Conservation (phyloP, 2,797 vertebrate species). For the Lepilemur septentrionalis region DNA sequence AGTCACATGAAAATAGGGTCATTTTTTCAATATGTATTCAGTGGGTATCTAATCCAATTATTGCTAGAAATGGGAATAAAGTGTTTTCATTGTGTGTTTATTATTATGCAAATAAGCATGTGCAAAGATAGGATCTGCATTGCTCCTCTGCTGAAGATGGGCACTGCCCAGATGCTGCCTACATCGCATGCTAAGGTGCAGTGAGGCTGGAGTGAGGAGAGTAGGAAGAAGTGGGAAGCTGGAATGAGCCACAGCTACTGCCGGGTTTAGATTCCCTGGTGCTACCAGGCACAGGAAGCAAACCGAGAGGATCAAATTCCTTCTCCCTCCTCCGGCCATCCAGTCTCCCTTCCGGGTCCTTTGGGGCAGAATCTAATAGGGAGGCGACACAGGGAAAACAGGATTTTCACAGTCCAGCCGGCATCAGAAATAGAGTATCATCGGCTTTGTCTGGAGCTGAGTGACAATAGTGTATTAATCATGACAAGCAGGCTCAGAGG, state of each 20-base stretch:
- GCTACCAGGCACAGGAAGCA: background rate
- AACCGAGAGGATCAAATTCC: too few relatives aligned
- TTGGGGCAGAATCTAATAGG: background rate
- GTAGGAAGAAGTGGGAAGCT: background rate
- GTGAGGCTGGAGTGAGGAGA: rapidly evolving
- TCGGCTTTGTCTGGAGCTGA: background rate
- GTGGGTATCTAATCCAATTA: background rate
- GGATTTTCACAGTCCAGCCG: background rate
- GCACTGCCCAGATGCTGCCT: background rate
- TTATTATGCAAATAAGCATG: background rate
- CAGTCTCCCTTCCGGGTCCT: background rate
- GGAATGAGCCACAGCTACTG: background rate
- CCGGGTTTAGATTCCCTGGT: too few relatives aligned
- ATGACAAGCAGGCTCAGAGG: background rate
- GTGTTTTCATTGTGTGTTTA: background rate
- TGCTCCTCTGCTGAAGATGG: too few relatives aligned
- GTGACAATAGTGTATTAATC: background rate
- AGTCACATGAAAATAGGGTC: background rate
- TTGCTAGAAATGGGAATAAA: background rate
- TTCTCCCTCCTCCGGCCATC: background rate
- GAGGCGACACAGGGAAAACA: background rate
- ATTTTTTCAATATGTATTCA: background rate
- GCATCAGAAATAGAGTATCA: background rate
- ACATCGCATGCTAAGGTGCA: rapidly evolving
- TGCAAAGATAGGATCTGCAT: background rate